Evolutionary conservation across 2,113 vertebrate species (phyloP).

Genomic region (Crotalus viridis): DNA sequence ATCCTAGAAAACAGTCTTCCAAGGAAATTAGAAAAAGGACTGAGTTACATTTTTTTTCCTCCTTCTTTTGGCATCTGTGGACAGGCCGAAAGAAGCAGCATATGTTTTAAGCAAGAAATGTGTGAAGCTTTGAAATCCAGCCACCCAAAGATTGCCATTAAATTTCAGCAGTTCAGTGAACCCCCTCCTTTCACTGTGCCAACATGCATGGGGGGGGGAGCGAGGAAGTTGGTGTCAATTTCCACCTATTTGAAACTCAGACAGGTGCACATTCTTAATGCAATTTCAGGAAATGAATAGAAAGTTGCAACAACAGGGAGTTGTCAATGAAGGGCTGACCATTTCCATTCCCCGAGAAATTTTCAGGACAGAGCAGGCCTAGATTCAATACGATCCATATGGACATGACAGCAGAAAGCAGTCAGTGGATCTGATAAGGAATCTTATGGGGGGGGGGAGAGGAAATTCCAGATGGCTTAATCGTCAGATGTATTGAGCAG

Average conservation of each 20-base stretch:
- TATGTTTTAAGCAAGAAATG: constrained; percentile 39
- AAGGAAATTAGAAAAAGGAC: background rate
- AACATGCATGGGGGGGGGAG: background rate
- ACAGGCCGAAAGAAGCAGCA: background rate
- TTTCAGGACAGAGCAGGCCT: constrained; percentile 1
- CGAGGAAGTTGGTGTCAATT: constrained; percentile 51
- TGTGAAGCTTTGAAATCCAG: constrained; percentile 47
- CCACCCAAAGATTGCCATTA: constrained; percentile 44
- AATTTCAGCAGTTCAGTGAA: constrained; percentile 49
- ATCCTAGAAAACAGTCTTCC: background rate
- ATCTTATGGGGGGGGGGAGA: background rate
- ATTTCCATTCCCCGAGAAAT: constrained; percentile 1
- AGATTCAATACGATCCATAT: constrained; percentile 1
- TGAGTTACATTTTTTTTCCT: background rate
- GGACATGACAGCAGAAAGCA: constrained; percentile 12
- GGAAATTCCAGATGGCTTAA: constrained; percentile 11
- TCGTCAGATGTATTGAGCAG: constrained; percentile 1
- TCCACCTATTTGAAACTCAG: constrained; percentile 43
- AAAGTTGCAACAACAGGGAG: background rate
- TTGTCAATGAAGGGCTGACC: background rate
- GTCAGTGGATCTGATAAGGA: background rate
- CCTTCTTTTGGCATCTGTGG: constrained; percentile 27
- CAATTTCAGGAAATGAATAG: constrained; percentile 58
- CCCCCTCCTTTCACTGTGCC: background rate
- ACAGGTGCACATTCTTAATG: constrained; percentile 61